These are phyloP conservation scores for Drosophila virilis DNA, from an alignment of 1,140 invertebrate genomes.

Conservation along the genomic window DNA sequence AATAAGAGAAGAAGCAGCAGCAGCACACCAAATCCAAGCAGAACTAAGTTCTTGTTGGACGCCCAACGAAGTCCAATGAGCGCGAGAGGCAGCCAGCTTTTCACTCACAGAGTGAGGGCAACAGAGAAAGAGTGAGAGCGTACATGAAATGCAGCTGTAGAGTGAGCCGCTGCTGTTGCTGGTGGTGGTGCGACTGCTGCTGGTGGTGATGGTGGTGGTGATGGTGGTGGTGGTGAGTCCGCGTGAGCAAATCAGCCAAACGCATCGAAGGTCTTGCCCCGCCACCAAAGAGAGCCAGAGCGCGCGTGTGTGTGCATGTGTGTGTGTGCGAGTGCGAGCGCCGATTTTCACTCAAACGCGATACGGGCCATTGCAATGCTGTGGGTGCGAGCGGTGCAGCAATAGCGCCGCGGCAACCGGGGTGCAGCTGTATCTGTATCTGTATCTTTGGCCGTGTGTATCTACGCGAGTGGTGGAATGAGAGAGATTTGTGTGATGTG, in stretches of 20 bases:
- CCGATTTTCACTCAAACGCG: slow-evolving; percentile 70
- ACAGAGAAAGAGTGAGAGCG: slow-evolving; percentile 19
- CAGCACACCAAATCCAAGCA: neutral
- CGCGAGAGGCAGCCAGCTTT: slow-evolving; percentile 14
- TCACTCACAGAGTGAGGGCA: slow-evolving; percentile 46
- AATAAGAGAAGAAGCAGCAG: slow-evolving; percentile 6
- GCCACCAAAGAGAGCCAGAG: slow-evolving; percentile 46
- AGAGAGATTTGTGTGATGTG: slow-evolving; percentile 84
- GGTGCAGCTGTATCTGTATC: slow-evolving; percentile 33
- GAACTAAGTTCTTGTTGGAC: slow-evolving; percentile 68
- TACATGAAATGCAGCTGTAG: neutral
- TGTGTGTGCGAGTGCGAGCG: slow-evolving; percentile 46
- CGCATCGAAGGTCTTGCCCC: slow-evolving; percentile 83
- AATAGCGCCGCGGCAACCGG: slow-evolving; percentile 26
- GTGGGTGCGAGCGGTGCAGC: slow-evolving; percentile 46
- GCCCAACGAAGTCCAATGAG: slow-evolving; percentile 42
- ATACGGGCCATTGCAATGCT: neutral
- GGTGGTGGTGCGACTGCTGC: slow-evolving; percentile 16
- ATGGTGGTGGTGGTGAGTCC: slow-evolving; percentile 32
- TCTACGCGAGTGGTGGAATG: slow-evolving; percentile 68
- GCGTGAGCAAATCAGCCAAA: slow-evolving; percentile 77
- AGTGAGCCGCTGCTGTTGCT: slow-evolving; percentile 6
- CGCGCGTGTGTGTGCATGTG: slow-evolving; percentile 22
- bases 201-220: slow-evolving; percentile 46
- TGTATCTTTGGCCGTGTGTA: slow-evolving; percentile 16